Percentiles rank a stretch among this genome's conserved stretches.
Conservation (phyloP, 2,797 vertebrate genomes). For the Crocidura indochinensis region DNA sequence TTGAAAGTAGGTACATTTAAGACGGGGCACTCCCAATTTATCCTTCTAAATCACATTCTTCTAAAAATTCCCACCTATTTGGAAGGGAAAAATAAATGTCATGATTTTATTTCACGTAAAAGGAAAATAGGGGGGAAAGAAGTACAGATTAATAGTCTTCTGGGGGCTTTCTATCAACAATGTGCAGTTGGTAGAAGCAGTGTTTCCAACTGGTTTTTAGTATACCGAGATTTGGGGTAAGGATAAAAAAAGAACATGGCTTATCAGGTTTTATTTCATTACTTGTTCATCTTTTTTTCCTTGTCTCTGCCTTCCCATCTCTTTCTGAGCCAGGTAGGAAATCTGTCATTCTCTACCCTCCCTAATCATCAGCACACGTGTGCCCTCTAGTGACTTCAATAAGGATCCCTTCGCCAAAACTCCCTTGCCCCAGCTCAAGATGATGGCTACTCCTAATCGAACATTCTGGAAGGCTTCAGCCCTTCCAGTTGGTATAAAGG, state of each 20-base stretch:
- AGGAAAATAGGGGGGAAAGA: background rate
- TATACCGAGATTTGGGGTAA: background rate
- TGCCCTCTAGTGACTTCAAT: slow-evolving; percentile 66
- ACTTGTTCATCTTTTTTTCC: slow-evolving; percentile 22
- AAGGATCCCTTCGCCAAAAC: too few species aligned
- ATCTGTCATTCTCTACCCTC: slow-evolving; percentile 5
- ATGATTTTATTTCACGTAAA: slow-evolving; percentile 57
- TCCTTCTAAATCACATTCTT: background rate
- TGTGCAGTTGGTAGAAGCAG: background rate
- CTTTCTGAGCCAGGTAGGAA: background rate
- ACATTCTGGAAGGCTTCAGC: background rate
- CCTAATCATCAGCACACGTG: slow-evolving; percentile 37
- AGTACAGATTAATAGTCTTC: background rate
- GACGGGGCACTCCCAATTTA: background rate
- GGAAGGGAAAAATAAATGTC: background rate
- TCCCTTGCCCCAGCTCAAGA: background rate
- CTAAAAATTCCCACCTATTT: background rate
- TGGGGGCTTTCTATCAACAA: slow-evolving; percentile 6
- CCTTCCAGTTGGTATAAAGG: background rate
- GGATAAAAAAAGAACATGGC: background rate
- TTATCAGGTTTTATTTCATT: background rate
- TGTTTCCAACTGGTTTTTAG: too few species aligned
- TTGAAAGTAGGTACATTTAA: slow-evolving; percentile 56
- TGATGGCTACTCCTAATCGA: background rate
- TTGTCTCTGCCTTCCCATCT: background rate